These are phyloP conservation scores for Polydrusus pterygomalis DNA, from an alignment of 2,888 invertebrate species.

Conservation along the genomic window DNA sequence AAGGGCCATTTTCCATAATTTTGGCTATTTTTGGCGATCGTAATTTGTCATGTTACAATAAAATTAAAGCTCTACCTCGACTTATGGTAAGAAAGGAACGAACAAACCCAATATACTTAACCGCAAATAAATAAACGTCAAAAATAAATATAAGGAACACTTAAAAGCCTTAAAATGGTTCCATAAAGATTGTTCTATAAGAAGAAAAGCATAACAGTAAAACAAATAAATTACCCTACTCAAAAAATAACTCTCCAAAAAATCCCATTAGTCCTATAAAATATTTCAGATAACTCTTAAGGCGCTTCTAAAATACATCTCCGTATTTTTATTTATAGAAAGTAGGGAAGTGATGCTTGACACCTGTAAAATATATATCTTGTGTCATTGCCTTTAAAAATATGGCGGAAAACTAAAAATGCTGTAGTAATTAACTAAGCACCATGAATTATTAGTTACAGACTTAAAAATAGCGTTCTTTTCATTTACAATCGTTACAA, in stretches of 20 bases:
- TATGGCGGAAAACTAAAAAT: constrained; percentile 21
- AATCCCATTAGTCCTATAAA: not conserved
- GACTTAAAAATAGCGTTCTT: not conserved
- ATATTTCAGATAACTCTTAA: constrained; percentile 4
- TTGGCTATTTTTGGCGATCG: too few relatives aligned
- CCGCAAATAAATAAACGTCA: too few relatives aligned
- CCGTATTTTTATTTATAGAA: constrained; percentile 29
- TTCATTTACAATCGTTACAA: not conserved
- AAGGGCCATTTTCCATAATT: too few relatives aligned
- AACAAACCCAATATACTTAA: too few relatives aligned
- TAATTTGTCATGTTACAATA: too few relatives aligned
- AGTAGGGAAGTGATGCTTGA: constrained; percentile 43
- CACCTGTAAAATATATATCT: constrained; percentile 46
- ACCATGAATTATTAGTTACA: constrained; percentile 2
- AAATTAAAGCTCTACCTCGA: too few relatives aligned
- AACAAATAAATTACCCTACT: not conserved
- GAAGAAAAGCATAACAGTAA: not conserved
- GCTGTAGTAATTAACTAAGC: constrained; percentile 15
- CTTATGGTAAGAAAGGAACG: too few relatives aligned
- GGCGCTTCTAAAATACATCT: not conserved
- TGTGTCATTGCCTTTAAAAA: constrained; percentile 5
- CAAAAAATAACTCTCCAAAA: constrained; percentile 5
- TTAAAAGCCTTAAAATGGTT: too few relatives aligned
- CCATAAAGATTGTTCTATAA: too few relatives aligned
- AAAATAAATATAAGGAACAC: too few relatives aligned